Evolutionary conservation across 2,113 vertebrate genomes (phyloP).

Genomic region (Pelodiscus sinensis): DNA sequence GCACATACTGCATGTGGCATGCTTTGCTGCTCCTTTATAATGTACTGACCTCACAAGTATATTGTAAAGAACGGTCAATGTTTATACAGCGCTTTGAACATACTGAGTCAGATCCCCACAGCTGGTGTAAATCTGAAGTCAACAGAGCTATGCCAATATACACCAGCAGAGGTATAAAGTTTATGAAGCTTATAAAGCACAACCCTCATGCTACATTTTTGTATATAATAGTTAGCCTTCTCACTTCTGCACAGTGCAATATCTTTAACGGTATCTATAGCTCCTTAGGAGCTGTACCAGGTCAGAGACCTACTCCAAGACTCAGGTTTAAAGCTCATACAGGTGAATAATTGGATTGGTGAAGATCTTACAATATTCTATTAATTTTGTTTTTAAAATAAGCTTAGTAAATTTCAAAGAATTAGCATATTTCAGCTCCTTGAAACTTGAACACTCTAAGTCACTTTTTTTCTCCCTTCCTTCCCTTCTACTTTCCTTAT

Average conservation of each 20-base stretch:
- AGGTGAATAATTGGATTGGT: background rate
- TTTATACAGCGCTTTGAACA: background rate
- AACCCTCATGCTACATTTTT: background rate
- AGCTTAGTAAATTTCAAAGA: background rate
- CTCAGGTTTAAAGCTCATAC: background rate
- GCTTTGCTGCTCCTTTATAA: background rate
- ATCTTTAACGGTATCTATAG: background rate
- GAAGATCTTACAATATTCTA: background rate
- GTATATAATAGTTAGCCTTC: slow-evolving; percentile 38
- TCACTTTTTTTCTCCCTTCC: too few relatives aligned
- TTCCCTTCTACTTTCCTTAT: too few relatives aligned
- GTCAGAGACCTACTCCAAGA: background rate
- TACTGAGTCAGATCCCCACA: background rate
- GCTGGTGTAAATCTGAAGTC: background rate
- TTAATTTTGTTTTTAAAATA: background rate
- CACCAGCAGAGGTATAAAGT: background rate
- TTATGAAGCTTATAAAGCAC: too few relatives aligned
- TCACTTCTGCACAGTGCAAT: background rate
- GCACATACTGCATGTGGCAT: background rate
- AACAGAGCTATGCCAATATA: background rate
- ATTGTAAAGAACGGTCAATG: background rate
- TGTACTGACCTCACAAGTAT: background rate
- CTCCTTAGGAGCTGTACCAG: slow-evolving; percentile 14
- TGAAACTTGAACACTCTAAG: too few relatives aligned
- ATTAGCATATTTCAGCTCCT: too few relatives aligned